Conservation (phyloP, 2,888 invertebrate species). For the Hypomecis atomaria region DNA sequence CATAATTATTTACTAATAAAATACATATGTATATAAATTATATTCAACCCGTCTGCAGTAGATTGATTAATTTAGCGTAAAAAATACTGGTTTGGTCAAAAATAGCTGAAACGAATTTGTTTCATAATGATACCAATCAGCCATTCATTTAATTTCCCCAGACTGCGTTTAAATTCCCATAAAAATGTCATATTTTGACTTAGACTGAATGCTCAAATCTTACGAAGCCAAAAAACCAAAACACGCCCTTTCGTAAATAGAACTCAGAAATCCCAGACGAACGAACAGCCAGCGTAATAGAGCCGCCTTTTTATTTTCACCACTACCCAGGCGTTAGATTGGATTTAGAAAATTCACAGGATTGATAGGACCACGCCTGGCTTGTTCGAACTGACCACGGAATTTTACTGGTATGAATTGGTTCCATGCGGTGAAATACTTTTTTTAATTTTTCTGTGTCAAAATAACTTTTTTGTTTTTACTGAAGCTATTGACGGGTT, state of each 20-base stretch:
- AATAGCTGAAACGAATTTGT: too few relatives aligned
- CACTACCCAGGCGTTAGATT: constrained; percentile 54
- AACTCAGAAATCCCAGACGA: constrained; percentile 7
- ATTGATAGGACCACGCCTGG: constrained; percentile 54
- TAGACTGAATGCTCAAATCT: neutral
- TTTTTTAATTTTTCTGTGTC: neutral
- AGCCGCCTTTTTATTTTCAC: constrained; percentile 40
- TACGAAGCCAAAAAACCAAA: neutral
- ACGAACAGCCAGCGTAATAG: constrained; percentile 4
- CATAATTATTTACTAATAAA: too few relatives aligned
- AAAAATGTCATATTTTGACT: too few relatives aligned
- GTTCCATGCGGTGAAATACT: constrained; percentile 12
- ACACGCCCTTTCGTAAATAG: constrained; percentile 2
- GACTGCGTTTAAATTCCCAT: too few relatives aligned
- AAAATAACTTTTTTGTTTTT: neutral
- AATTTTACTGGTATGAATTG: constrained; percentile 54
- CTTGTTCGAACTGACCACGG: constrained; percentile 53
- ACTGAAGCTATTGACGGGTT: neutral
- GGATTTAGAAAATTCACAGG: constrained; percentile 56
- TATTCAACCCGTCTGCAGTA: too few relatives aligned
- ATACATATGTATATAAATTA: too few relatives aligned
- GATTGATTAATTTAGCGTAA: too few relatives aligned
- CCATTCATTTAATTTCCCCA: too few relatives aligned
- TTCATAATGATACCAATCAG: too few relatives aligned
- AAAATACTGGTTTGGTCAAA: too few relatives aligned